Evolutionary conservation across 2,888 invertebrate genomes (phyloP), one percentile per base, ranked within the genome.

Genomic region (Torymus auratus): DNA sequence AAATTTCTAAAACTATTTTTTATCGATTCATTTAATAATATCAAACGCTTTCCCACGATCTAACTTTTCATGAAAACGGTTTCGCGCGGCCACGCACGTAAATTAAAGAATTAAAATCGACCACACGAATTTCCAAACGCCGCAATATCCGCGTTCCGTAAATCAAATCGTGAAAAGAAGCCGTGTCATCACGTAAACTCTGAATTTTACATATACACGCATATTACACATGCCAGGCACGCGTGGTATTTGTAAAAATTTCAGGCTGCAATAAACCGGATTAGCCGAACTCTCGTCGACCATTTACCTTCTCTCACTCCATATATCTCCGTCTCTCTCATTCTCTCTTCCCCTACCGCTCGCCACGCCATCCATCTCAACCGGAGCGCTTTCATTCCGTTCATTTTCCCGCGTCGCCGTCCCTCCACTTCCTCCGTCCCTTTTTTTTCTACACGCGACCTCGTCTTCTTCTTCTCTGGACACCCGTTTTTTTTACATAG

Each of bases 311-410:
- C 62, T 60, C 60, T 41, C 41, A 41, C 41, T 41, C 41, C 41
- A 41, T 41, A 41, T 41, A 41, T 41, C 5, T 41, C 41, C 41
- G 41, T 41, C 41, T 41, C 41, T 7, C 41, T 41, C 41, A 20
- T 20, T 41, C 28, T 28, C 28, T 28, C 58, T 67, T 60, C 68
- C 71, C 75, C 64, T 73, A 41, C 15, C 52, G 52, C 60, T 69
- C 72, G 5, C 41, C 41, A 41, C 41, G 41, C 41, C 52, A 50
- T 78, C 82, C 73, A 71, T 75, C 74, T 81, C 56, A n/a, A 41
- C 41, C 41, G 41, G 65, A 68, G 65, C 72, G 82, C 82, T 83
- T 78, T 84, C 82, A 70, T 79, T 69, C 69, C 79, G 64, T 79
- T 79, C 62, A 70, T 74, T 78, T 83, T 80, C 83, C 76, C 23